Evolutionary conservation across 2,113 vertebrate genomes (phyloP).

Genomic region (Neolamprologus variostigma): DNA sequence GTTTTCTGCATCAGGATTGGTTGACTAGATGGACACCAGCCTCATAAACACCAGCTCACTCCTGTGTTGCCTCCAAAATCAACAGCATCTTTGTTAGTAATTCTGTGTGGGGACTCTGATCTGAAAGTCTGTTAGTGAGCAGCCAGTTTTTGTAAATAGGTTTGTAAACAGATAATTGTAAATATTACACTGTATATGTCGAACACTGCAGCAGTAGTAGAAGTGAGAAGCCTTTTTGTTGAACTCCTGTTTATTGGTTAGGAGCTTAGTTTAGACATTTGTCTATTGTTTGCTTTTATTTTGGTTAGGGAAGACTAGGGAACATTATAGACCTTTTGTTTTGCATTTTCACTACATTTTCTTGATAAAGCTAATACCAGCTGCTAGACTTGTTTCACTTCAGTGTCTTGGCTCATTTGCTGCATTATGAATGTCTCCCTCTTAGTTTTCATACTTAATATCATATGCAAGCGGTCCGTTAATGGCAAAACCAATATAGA

Average conservation of each 20-base stretch:
- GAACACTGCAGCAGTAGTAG: neutral
- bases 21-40: neutral
- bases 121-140: no score
- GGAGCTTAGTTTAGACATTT: neutral
- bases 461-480: fast-evolving
- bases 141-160: no score
- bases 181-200: neutral
- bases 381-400: no score
- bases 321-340: neutral
- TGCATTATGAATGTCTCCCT: fast-evolving
- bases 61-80: neutral
- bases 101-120: no score
- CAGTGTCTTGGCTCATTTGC: fast-evolving
- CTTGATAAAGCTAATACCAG: neutral
- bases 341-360: neutral
- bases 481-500: fast-evolving
- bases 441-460: fast-evolving
- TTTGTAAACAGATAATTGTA: no score
- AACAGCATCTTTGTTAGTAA: neutral
- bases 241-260: neutral
- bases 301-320: neutral
- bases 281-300: neutral
- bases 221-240: neutral
- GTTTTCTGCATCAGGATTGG: neutral
- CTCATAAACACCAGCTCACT: neutral